Percentiles rank a stretch among this genome's conserved stretches.
Conservation (phyloP, 2,888 invertebrate species). For the Eumerus sabulonum region DNA sequence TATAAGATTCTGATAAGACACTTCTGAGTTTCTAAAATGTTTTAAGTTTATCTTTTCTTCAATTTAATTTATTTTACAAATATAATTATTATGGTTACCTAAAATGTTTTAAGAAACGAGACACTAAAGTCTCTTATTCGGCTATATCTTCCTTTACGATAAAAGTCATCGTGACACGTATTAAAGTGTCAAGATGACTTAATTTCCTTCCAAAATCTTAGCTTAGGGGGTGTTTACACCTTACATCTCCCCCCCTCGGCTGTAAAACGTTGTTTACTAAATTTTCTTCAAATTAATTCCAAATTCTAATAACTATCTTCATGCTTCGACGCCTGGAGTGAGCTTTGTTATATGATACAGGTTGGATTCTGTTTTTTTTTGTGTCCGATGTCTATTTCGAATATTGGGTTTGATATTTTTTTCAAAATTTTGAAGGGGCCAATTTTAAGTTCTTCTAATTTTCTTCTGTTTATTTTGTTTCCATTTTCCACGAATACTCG, state of each 20-base stretch:
- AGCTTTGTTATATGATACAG: slow-evolving; percentile 16
- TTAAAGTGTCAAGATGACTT: no score
- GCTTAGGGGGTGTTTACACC: slow-evolving; percentile 5
- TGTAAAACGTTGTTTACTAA: slow-evolving; percentile 9
- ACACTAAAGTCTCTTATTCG: no score
- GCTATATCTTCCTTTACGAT: no score
- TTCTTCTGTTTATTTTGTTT: slow-evolving; percentile 57
- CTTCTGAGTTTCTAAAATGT: no score
- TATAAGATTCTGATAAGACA: no score
- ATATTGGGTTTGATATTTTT: slow-evolving; percentile 54
- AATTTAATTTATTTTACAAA: no score
- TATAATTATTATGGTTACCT: no score
- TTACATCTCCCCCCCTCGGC: slow-evolving; percentile 13
- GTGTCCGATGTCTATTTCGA: slow-evolving; percentile 34
- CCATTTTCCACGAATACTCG: no score
- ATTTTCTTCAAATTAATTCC: not conserved
- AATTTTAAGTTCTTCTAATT: slow-evolving; percentile 61
- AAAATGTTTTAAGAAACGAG: no score
- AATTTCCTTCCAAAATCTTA: no score
- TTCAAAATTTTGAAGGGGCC: slow-evolving; percentile 44
- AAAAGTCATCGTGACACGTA: no score
- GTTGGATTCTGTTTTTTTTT: slow-evolving; percentile 14
- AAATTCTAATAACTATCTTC: not conserved
- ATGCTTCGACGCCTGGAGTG: not conserved
- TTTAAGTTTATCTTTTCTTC: no score